Evolutionary conservation across 1,140 invertebrate genomes (phyloP).

Genomic region (Dendroctonus ponderosae): DNA sequence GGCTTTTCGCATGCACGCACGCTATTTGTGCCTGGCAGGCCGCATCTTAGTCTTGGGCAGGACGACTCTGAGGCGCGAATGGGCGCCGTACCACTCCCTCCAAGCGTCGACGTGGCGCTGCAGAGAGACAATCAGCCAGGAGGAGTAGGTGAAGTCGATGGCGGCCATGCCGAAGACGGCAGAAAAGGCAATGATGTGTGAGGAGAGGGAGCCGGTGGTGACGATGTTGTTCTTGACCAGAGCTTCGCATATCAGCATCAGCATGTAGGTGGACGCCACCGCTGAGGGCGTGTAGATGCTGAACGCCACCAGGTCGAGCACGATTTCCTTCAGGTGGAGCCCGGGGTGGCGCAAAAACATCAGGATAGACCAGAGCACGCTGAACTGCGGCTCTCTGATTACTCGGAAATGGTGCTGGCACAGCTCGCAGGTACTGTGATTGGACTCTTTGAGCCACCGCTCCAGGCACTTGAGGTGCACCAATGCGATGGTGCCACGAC

Average conservation of each 20-base stretch:
- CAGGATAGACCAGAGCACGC: slow-evolving; percentile 43
- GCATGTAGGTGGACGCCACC: slow-evolving; percentile 46
- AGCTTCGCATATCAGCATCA: slow-evolving; percentile 47
- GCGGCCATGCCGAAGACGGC: slow-evolving; percentile 49
- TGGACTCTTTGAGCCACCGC: slow-evolving; percentile 65
- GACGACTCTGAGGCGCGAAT: slow-evolving; percentile 42
- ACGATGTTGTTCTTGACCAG: slow-evolving; percentile 39
- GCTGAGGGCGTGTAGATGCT: slow-evolving; percentile 47
- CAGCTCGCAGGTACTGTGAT: slow-evolving; percentile 61
- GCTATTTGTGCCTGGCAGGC: slow-evolving; percentile 22
- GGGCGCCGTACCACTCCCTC: slow-evolving; percentile 46
- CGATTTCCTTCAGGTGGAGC: slow-evolving; percentile 41
- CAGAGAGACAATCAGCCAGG: slow-evolving; percentile 45
- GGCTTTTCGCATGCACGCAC: background rate
- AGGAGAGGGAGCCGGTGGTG: slow-evolving; percentile 34
- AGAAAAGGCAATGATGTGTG: slow-evolving; percentile 45
- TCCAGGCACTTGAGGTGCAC: slow-evolving; percentile 69
- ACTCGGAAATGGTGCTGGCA: slow-evolving; percentile 59
- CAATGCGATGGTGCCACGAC: slow-evolving; percentile 62
- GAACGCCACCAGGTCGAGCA: slow-evolving; percentile 45
- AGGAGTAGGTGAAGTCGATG: slow-evolving; percentile 50
- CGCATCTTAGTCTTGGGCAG: slow-evolving; percentile 41
- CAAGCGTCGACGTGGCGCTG: slow-evolving; percentile 46
- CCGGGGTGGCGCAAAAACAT: slow-evolving; percentile 44
- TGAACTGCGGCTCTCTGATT: slow-evolving; percentile 47